phyloP scores from a whole-genome alignment of 2,113 vertebrate species.

The Eira barbara region DNA sequence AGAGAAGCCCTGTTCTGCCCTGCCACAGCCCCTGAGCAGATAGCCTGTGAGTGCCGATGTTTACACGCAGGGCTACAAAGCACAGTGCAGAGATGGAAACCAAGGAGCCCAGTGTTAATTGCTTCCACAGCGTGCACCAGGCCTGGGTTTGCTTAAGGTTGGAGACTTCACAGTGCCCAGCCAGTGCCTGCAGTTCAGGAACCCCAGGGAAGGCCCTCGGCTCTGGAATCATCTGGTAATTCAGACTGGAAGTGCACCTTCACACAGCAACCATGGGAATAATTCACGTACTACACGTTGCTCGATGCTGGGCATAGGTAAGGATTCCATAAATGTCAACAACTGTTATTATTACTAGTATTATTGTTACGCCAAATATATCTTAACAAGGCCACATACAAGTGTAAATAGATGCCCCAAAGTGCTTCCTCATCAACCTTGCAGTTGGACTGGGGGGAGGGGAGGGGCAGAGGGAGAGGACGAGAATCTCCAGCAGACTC shows the following conservation, averaged over 20 bases:
- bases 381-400: background rate
- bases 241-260: background rate
- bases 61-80: background rate
- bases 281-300: background rate
- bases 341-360: background rate
- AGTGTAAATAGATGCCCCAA: background rate
- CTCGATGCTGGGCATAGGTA: background rate
- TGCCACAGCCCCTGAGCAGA: background rate
- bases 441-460: background rate
- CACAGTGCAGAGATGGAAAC: background rate
- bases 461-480: background rate
- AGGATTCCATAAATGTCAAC: background rate
- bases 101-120: background rate
- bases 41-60: background rate
- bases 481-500: background rate
- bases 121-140: background rate
- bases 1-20: background rate
- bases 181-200: background rate
- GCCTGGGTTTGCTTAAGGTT: background rate
- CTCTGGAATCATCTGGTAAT: background rate
- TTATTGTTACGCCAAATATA: background rate
- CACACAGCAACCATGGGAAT: background rate
- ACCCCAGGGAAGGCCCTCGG: background rate
- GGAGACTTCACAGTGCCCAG: background rate
- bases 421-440: background rate